phyloP scores from a whole-genome alignment of 2,888 invertebrate species.

The Bursaphelenchus okinawaensis region DNA sequence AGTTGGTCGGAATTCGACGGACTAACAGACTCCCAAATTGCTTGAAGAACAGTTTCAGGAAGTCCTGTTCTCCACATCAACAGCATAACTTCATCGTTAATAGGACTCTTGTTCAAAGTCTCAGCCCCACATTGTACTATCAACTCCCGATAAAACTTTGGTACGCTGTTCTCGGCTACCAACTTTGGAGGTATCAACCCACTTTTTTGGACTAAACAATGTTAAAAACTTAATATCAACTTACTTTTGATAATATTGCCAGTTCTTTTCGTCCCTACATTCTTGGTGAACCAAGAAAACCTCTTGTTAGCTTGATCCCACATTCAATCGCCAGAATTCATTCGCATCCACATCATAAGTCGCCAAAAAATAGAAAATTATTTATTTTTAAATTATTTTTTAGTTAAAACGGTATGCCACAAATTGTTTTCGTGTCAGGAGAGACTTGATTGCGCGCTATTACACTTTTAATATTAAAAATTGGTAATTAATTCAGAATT shows the following conservation, averaged over 20 bases:
- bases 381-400: no score
- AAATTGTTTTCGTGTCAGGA: no score
- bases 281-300: constrained; percentile 10
- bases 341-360: no score
- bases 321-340: no score
- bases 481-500: no score
- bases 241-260: not conserved
- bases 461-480: no score
- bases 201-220: constrained; percentile 19
- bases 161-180: constrained; percentile 45
- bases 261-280: not conserved
- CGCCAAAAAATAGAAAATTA: no score
- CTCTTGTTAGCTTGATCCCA: constrained; percentile 7
- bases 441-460: no score
- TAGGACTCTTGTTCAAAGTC: constrained; percentile 33
- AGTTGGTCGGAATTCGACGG: constrained; percentile 60
- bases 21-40: constrained; percentile 62
- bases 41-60: constrained; percentile 32
- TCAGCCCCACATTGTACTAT: constrained; percentile 44
- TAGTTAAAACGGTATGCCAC: no score
- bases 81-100: constrained; percentile 26
- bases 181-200: constrained; percentile 48
- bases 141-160: constrained; percentile 48
- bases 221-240: not conserved
- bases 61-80: constrained; percentile 3